Evolutionary conservation across 2,113 vertebrate genomes (phyloP).

Genomic region (Merops nubicus): DNA sequence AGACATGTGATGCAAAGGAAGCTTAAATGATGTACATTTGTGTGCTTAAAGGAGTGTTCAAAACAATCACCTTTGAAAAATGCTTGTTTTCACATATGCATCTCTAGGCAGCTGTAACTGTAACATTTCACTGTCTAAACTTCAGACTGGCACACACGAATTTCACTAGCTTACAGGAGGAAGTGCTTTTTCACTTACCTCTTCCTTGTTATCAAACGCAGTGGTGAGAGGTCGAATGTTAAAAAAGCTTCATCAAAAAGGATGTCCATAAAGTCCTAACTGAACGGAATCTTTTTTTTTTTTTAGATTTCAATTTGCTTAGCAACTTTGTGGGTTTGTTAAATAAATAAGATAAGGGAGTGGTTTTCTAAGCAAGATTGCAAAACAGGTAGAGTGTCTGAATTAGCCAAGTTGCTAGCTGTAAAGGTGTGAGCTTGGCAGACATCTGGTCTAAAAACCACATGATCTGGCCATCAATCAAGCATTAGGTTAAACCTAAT

Average conservation of each 20-base stretch:
- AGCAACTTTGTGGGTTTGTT: background rate
- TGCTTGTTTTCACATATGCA: background rate
- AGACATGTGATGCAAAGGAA: background rate
- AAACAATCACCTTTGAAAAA: background rate
- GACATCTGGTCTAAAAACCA: background rate
- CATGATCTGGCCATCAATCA: background rate
- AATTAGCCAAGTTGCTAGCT: background rate
- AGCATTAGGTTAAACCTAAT: background rate
- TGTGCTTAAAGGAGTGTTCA: background rate
- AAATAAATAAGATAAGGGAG: background rate
- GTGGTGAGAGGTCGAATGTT: background rate
- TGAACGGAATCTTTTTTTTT: fast-evolving
- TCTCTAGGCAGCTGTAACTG: background rate
- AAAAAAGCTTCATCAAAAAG: background rate
- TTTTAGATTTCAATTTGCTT: background rate
- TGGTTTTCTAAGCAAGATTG: background rate
- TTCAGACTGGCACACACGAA: background rate
- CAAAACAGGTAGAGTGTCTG: background rate
- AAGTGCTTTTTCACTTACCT: background rate
- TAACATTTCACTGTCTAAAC: background rate
- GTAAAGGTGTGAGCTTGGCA: background rate
- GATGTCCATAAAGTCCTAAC: background rate
- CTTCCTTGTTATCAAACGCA: background rate
- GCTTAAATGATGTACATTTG: background rate
- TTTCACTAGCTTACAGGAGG: background rate